Base-by-base conservation (phyloP, 2,888 invertebrate species). In the Cylloceria caligata region DNA sequence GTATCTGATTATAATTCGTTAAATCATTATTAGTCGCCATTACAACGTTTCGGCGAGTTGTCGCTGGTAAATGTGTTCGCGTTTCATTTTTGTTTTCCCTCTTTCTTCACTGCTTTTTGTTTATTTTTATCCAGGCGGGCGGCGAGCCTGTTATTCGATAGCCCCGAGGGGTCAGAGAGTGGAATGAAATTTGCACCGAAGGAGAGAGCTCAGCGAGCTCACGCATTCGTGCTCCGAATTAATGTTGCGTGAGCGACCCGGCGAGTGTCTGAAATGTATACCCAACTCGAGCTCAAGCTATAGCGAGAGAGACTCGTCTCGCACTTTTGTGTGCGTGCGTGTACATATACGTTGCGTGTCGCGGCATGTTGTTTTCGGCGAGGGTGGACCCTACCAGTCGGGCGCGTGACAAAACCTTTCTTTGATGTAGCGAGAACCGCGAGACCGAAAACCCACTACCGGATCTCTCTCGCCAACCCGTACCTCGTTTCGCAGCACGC, bases 361-460 rank as follows among this genome's bases (percentile, higher is more conserved):
- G 69, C 36, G 47, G 64, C 49, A 71, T 80, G 65, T 65, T 80
- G 65, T 65, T 49, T 65, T 52, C 65, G 42, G 57, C 24, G 60
- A 39, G 47, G 45, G 62, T 34, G 52, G 52, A 45, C 16, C 57
- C 52, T 45, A 39, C 34, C 36, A 42, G 72, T 34, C 47, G 64
- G 80, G 27, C 77, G 69, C 82, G 85, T 85, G 85, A 86, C 88
- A 87, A 88, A 88, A 88, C 74, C 83, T 85, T 84, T 79, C 88
- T 88, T 88, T 88, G 88, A 88, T 88, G 88, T 88, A 86, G 86
- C 75, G 73, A 73, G 76, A 79, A 64, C 52, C 60, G 65, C 68
- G 62, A 65, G 64, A 62, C 74, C 73, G 69, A 80, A 69, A 81
- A 55, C 60, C 76, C 80, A 27, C 24, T 64, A 42, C 74, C 49